Evolutionary conservation across 1,140 invertebrate species (phyloP), one percentile per base, ranked within the genome.

Genomic region (Halyomorpha halys): DNA sequence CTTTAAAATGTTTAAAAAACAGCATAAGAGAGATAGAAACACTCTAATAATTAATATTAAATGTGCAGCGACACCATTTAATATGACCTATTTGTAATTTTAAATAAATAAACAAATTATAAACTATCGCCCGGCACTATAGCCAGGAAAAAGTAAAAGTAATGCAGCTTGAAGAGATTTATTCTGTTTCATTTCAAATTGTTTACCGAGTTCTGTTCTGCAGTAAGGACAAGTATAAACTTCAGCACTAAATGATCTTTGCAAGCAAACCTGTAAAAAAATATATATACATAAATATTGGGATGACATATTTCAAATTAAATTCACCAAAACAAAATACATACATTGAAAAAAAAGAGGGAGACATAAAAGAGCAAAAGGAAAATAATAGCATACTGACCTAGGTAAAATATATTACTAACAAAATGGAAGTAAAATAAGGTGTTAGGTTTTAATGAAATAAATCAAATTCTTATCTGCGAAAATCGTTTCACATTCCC

Each of bases 201-300:
- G 75, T 70, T 82, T 82, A 0, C 79, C 77, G 1, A 91, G 72
- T 30, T 80, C 77, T 27, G 77, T 71, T 21, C 87, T 77, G 72
- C 89, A 91, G 49, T 78, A 78, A 0, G 88, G 86, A 73, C 88
- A 91, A 5, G 71, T 78, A 54, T 78, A 81, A 0, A 83, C 78
- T 59, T 83, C 79, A 0, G 82, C 83, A 45, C 78, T 75, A 73
- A 89, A 89, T 15, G 86, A 86, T 19, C 83, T 75, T 70, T 81
- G 79, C 51, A 90, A 71, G 72, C 88, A 91, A 1, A 70, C 69
- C 79, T 81, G 54, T 64, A 70, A 68, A 65, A 65, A 66, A 66
- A n/a, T n/a, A n/a, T n/a, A n/a, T n/a, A n/a, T n/a, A n/a, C n/a
- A n/a, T n/a, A n/a, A n/a, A n/a, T n/a, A n/a, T n/a, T n/a, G n/a